Base-by-base conservation (phyloP, 30 jellyfish, hydroid and myxozoan species). In the Clytia hemisphaerica region DNA sequence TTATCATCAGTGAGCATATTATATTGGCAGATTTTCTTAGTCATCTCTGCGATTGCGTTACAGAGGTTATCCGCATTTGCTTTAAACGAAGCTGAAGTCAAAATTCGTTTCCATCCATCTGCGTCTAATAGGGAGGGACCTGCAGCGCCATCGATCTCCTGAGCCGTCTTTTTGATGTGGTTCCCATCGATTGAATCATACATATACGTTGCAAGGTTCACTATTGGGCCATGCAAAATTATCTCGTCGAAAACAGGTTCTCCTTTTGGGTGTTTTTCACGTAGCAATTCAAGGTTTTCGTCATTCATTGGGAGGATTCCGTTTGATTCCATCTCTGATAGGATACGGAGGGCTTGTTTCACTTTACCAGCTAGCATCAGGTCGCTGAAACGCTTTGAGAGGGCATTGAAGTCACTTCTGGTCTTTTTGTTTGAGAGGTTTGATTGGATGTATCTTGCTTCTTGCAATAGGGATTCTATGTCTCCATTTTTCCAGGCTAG, bases 401-500 rank as follows among this genome's bases (percentile, higher is more conserved):
- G 46, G 32, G 28, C 70, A 44, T 55, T 46, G 9, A 55, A 26
- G 28, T 44, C 28, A 55, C 18, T 44, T 55, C 46, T 9, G 46
- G 28, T 55, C 25, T 55, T 55, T 55, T 16, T 26, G 28, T 44
- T 26, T 12, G 48, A 26, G 28, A 55, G 49, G 28, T 55, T 55
- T 55, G 46, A 26, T 55, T 55, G 45, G 70, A 55, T 55, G 24
- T 26, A 55, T 22, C 32, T 55, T 26, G 70, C 45, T 46, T 55
- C 70, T 46, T 55, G 28, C 28, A 55, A 46, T 46, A 55, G 48
- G 32, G 21, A 24, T 55, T 55, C 46, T 55, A 55, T 4, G 7
- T 55, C 70, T 26, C 70, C 70, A n/a, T 55, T 44, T 55, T 55
- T 55, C 70, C 70, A 55, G 28, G 32, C 28, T 55, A 26, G 46